These are phyloP conservation scores for Phrynosoma platyrhinos DNA, from an alignment of 2,113 vertebrate genomes.

Conservation along the genomic window DNA sequence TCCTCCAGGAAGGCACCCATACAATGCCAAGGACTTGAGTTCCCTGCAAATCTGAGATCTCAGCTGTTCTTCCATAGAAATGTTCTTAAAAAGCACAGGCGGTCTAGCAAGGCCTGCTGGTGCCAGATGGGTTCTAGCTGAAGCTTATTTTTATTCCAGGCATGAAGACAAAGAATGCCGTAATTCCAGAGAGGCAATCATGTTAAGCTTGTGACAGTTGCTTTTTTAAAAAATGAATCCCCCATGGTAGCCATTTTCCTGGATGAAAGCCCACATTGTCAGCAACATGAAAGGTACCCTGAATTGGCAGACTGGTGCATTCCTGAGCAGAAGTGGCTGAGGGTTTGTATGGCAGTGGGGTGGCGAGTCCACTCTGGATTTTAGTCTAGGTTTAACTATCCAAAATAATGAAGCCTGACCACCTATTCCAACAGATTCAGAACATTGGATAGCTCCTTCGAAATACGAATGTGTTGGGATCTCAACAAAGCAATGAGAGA, in stretches of 20 bases:
- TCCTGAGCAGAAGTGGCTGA: too few species aligned
- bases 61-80: background rate
- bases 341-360: too few species aligned
- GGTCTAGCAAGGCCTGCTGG: background rate
- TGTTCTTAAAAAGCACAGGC: background rate
- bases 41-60: slow-evolving; percentile 5
- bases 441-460: too few species aligned
- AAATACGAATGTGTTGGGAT: too few species aligned
- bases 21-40: background rate
- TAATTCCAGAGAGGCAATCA: background rate
- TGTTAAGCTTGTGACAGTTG: background rate
- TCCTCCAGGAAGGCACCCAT: background rate
- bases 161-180: background rate
- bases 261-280: background rate
- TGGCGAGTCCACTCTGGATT: too few species aligned
- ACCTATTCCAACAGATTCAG: too few species aligned
- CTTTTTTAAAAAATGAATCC: too few species aligned
- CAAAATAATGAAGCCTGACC: too few species aligned
- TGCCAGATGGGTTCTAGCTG: background rate
- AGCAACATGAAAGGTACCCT: background rate
- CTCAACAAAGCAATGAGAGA: too few species aligned
- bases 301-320: background rate
- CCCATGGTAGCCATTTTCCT: background rate
- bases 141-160: background rate
- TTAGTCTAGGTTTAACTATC: too few species aligned